A percentile compares a stretch with the other conserved stretches of the same genome.
Conservation (phyloP, 2,888 invertebrate genomes). For the Drosophila macrospina region DNA sequence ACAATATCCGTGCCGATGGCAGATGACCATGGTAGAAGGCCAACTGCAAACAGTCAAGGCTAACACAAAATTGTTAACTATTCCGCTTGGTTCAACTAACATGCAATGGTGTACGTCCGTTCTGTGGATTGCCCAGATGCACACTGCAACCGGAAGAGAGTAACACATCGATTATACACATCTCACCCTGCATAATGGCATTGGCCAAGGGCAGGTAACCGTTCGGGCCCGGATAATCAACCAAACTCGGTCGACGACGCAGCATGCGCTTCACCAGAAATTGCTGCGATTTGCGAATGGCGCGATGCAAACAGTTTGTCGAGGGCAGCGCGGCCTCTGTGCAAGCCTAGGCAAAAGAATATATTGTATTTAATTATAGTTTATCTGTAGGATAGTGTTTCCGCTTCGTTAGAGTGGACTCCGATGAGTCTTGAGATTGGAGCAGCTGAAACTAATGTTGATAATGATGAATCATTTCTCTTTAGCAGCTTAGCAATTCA, state of each 20-base stretch:
- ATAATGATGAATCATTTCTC: too few species aligned
- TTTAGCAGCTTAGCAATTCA: too few species aligned
- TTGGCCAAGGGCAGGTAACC: slow-evolving; percentile 84
- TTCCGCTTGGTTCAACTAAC: slow-evolving; percentile 64
- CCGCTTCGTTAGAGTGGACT: too few species aligned
- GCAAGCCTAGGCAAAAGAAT: slow-evolving; percentile 63
- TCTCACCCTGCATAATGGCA: slow-evolving; percentile 83
- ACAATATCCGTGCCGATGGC: slow-evolving; percentile 82
- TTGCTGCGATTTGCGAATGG: slow-evolving; percentile 84
- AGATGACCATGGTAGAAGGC: slow-evolving; percentile 84
- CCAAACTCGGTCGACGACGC: slow-evolving; percentile 78
- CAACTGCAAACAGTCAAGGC: slow-evolving; percentile 61
- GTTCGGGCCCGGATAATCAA: slow-evolving; percentile 83
- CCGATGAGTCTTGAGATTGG: too few species aligned
- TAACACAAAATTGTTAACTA: background rate
- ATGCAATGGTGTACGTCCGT: slow-evolving; percentile 83
- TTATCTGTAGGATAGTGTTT: too few species aligned
- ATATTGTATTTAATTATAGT: background rate
- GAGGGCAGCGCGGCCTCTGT: slow-evolving; percentile 81
- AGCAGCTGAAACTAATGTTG: too few species aligned
- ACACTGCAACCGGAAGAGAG: slow-evolving; percentile 82
- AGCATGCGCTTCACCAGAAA: slow-evolving; percentile 84
- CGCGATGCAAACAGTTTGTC: slow-evolving; percentile 80
- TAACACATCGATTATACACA: slow-evolving; percentile 83
- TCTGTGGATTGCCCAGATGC: slow-evolving; percentile 81